Base-by-base conservation (phyloP, 1,140 invertebrate genomes). In the Druon quercuslanigerum region DNA sequence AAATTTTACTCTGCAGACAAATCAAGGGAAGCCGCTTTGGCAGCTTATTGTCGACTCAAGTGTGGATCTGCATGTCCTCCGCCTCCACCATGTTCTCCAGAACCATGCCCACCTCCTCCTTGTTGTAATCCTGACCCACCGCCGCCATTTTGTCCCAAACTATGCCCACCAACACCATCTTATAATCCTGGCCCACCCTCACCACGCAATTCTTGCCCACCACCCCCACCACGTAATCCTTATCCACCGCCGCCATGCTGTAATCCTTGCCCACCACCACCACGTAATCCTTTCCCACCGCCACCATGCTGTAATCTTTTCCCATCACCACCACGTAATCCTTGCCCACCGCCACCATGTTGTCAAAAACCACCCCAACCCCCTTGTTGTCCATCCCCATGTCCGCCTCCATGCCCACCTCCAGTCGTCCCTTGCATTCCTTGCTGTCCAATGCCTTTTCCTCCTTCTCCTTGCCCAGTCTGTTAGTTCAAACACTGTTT, bases 1-100 rank as follows among this genome's bases (percentile, higher is more conserved):
- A 89, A 88, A 74, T 90, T 80, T 54, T 83, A 83, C n/a, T 83
- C 82, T 8, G 84, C 86, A 3, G 87, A 91, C 72, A 70, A 86
- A 80, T 82, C 82, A 12, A 83, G 86, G 40, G 85, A 85, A 71
- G 73, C 82, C 6, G 87, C 88, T 50, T 52, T 90, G 11, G 82
- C 87, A 1, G 78, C 85, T 14, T 89, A 88, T 71, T 90, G 87
- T 73, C 84, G 84, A 77, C 66, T 89, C n/a, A 77, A 79, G 11
- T 88, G 85, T 40, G 66, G 72, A 14, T 74, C 71, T 33, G 20
- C 71, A 70, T 71, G 75, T 70, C 56, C 60, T 80, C 56, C 56
- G 46, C 72, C 78, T 60, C 51, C 54, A 16, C 73, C 77, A 11
- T 77, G 73, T 46, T 56, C 72, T 19, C 75, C 75, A 51, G 70